Percentiles rank a stretch among this genome's conserved stretches.
These are phyloP conservation scores for Perodicticus potto DNA, from an alignment of 2,797 vertebrate species.

Conservation along the genomic window DNA sequence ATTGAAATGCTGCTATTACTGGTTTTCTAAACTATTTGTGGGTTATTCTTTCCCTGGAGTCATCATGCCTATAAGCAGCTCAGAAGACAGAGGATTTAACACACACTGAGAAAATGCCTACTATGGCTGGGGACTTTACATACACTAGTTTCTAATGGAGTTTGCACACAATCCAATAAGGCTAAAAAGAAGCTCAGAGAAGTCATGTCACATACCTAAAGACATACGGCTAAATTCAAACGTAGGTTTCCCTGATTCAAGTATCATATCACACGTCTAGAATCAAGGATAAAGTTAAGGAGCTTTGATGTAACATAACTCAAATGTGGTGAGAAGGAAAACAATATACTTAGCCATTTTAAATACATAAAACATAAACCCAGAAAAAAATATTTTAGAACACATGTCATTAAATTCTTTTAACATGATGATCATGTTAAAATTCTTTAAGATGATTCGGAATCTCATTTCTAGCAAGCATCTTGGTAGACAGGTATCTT, in stretches of 20 bases:
- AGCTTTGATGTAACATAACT: conserved; percentile 34
- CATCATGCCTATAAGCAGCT: conserved; percentile 52
- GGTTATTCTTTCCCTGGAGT: conserved; percentile 72
- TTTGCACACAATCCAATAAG: background rate
- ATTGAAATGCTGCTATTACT: conserved; percentile 78
- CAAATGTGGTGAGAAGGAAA: conserved; percentile 34
- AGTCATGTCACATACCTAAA: background rate
- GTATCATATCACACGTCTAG: background rate
- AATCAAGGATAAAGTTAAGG: conserved; percentile 11
- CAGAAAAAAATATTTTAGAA: conserved; percentile 53
- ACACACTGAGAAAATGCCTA: conserved; percentile 41
- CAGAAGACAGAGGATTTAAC: conserved; percentile 63
- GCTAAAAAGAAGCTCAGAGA: background rate
- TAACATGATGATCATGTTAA: too few relatives aligned
- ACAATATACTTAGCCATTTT: conserved; percentile 65
- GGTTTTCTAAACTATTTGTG: conserved; percentile 76
- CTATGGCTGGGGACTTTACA: background rate
- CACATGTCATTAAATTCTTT: conserved; percentile 64
- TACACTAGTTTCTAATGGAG: background rate
- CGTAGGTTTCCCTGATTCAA: background rate
- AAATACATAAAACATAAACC: conserved; percentile 70
- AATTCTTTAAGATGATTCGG: conserved; percentile 69
- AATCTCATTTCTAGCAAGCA: conserved; percentile 51
- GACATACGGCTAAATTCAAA: background rate
- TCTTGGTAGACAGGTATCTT: conserved; percentile 26